Percentiles rank a stretch among this genome's conserved stretches.
phyloP scores from a whole-genome alignment of 1,140 invertebrate species.

The Xylocopa sonorina region DNA sequence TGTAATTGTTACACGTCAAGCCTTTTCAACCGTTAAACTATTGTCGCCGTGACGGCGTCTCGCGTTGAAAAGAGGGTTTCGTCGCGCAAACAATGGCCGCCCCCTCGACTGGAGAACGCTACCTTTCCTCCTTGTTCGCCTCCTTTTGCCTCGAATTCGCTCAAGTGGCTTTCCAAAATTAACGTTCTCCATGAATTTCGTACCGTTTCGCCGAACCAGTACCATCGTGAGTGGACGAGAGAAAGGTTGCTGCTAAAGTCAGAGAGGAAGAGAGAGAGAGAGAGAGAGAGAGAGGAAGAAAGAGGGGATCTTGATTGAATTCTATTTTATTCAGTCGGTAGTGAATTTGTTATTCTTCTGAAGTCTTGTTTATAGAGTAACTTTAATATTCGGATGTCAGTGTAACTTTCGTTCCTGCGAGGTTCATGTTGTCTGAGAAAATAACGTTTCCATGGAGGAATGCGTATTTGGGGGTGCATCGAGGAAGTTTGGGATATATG shows the following conservation, averaged over 20 bases:
- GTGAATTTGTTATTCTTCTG: background rate
- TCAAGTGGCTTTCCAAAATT: constrained; percentile 50
- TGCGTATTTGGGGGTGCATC: too few species aligned
- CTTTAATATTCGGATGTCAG: too few species aligned
- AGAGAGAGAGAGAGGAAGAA: too few species aligned
- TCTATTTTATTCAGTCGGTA: background rate
- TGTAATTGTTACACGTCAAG: constrained; percentile 34
- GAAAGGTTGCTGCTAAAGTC: too few species aligned
- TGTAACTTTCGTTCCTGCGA: too few species aligned
- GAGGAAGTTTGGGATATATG: too few species aligned
- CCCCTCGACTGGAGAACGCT: constrained; percentile 1
- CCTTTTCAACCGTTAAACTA: constrained; percentile 43
- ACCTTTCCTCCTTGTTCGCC: constrained; percentile 32
- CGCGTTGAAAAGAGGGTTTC: constrained; percentile 9
- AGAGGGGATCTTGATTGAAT: too few species aligned
- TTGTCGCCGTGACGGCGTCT: constrained; percentile 24
- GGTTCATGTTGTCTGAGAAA: too few species aligned
- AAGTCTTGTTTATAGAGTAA: background rate
- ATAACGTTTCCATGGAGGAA: too few species aligned
- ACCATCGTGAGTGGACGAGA: too few species aligned
- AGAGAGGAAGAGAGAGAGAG: too few species aligned
- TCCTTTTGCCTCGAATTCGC: constrained; percentile 30
- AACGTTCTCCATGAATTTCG: background rate
- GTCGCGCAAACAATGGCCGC: constrained; percentile 47
- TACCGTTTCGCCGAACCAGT: too few species aligned